Evolutionary conservation across 2,113 vertebrate species (phyloP).

Genomic region (Verasper variegatus): DNA sequence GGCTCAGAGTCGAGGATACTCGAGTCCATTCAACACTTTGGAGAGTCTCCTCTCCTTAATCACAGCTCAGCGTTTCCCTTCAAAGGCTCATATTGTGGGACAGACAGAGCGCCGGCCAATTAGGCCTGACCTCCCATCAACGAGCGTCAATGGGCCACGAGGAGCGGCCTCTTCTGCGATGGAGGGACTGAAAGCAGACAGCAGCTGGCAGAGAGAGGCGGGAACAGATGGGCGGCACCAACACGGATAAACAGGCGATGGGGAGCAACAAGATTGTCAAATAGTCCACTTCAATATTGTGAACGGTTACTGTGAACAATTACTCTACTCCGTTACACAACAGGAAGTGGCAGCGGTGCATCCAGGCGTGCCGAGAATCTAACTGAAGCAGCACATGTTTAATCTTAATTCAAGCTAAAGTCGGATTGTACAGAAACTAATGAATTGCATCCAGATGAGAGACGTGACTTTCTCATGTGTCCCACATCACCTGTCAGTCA

Average conservation of each 20-base stretch:
- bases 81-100: constrained; percentile 32
- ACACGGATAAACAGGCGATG: constrained; percentile 13
- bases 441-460: background rate
- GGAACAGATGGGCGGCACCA: constrained; percentile 57
- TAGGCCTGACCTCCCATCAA: constrained; percentile 53
- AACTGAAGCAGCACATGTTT: background rate
- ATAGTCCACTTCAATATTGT: background rate
- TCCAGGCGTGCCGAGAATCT: too few species aligned
- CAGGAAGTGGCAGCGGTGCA: background rate
- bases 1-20: constrained; percentile 26
- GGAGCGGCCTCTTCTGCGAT: constrained; percentile 48
- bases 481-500: background rate
- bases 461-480: background rate
- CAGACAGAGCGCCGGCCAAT: constrained; percentile 49
- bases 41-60: constrained; percentile 43
- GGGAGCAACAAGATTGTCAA: background rate
- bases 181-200: constrained; percentile 23
- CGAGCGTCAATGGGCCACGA: constrained; percentile 37
- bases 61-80: constrained; percentile 33
- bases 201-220: constrained; percentile 55
- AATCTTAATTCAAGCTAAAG: background rate
- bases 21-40: background rate
- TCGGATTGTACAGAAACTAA: background rate
- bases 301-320: background rate
- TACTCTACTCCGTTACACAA: background rate